Conservation (phyloP, 2,888 invertebrate genomes). For the Acanthosepion esculentum region DNA sequence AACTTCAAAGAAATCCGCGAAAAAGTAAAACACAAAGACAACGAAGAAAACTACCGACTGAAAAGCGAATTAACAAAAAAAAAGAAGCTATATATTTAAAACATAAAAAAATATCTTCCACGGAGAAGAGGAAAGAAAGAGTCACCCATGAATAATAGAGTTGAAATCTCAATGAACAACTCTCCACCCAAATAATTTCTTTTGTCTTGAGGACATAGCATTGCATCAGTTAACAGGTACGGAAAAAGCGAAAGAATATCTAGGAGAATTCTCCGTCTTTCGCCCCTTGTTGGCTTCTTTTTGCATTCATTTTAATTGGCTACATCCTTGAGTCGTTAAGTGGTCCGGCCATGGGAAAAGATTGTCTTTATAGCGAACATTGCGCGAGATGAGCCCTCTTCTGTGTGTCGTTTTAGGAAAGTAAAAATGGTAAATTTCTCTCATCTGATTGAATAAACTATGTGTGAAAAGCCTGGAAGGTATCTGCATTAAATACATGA, state of each 20-base stretch:
- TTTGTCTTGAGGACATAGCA: background rate
- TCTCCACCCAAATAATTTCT: background rate
- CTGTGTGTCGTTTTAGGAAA: background rate
- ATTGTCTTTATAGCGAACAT: background rate
- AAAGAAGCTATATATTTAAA: background rate
- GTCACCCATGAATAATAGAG: conserved; percentile 33
- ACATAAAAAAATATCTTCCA: background rate
- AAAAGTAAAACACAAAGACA: background rate
- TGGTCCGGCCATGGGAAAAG: background rate
- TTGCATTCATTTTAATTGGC: background rate
- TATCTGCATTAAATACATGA: background rate
- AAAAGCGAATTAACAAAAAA: background rate
- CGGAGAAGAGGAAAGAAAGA: background rate
- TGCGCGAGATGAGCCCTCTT: background rate
- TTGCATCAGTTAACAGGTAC: background rate
- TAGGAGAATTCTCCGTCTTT: background rate
- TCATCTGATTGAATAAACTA: background rate
- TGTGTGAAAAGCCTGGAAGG: background rate
- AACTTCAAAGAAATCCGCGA: background rate
- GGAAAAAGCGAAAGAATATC: background rate
- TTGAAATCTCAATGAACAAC: background rate
- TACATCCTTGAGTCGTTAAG: background rate
- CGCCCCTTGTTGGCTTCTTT: background rate
- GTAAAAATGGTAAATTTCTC: background rate
- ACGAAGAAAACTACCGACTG: too few relatives aligned